Evolutionary conservation across 2,797 vertebrate genomes (phyloP).

Genomic region (Parambassis ranga): DNA sequence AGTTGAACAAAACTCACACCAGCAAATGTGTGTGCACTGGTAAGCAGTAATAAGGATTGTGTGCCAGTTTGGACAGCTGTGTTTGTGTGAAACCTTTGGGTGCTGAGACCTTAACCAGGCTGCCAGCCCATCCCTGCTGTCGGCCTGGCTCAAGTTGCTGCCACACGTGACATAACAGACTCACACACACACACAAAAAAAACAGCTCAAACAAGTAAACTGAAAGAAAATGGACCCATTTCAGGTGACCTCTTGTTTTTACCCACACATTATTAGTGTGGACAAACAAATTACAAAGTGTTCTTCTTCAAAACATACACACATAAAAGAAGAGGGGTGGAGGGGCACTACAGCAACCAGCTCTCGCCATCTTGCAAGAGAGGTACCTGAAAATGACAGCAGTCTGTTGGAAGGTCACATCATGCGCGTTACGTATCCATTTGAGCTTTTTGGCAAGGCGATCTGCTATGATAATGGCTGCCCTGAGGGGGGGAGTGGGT

Average conservation of each 20-base stretch:
- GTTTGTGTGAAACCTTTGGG: conserved; percentile 53
- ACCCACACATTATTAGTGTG: background rate
- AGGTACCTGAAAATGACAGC: conserved; percentile 51
- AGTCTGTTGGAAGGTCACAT: conserved; percentile 62
- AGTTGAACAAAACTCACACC: conserved; percentile 39
- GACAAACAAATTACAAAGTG: background rate
- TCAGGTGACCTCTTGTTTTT: background rate
- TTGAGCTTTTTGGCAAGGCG: conserved; percentile 60
- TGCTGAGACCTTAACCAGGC: conserved; percentile 28
- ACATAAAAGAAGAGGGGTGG: background rate
- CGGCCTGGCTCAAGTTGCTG: conserved; percentile 22
- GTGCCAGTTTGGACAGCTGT: conserved; percentile 65
- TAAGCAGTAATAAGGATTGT: conserved; percentile 39
- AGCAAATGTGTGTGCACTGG: conserved; percentile 16
- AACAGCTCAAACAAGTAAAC: background rate
- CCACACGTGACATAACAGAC: background rate
- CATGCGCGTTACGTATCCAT: conserved; percentile 56
- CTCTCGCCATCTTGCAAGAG: conserved; percentile 13
- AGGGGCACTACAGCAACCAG: background rate
- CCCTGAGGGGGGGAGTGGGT: conserved; percentile 50
- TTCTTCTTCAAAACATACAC: background rate
- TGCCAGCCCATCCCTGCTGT: conserved; percentile 36
- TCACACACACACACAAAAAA: conserved; percentile 10
- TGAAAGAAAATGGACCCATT: background rate
- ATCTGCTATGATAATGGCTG: conserved; percentile 64